phyloP scores from a whole-genome alignment of 2,888 invertebrate species.

The Micropterix aruncella region DNA sequence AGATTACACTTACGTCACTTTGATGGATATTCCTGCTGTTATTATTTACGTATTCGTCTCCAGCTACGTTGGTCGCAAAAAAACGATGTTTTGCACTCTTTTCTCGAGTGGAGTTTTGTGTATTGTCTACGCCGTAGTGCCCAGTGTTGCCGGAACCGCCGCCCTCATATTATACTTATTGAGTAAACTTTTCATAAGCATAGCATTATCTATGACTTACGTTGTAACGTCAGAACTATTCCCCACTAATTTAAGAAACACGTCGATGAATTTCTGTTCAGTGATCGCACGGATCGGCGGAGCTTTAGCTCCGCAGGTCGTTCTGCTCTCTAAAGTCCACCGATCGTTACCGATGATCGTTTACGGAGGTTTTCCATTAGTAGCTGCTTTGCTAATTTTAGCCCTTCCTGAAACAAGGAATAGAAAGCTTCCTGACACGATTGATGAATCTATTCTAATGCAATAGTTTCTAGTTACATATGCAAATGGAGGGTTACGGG shows the following conservation, averaged over 20 bases:
- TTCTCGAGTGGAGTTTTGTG: conserved; percentile 30
- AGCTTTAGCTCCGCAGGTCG: conserved; percentile 43
- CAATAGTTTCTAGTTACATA: too few relatives aligned
- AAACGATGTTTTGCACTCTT: conserved; percentile 24
- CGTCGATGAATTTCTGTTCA: conserved; percentile 38
- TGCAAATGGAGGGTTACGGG: too few relatives aligned
- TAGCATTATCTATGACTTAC: conserved; percentile 38
- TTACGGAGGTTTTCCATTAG: conserved; percentile 23
- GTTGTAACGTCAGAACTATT: conserved; percentile 43
- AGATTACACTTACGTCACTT: conserved; percentile 42
- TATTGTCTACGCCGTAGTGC: conserved; percentile 13
- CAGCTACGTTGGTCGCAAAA: conserved; percentile 24
- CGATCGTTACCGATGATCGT: conserved; percentile 22
- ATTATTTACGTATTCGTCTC: conserved; percentile 20
- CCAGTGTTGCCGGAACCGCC: neutral
- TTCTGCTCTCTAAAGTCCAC: conserved; percentile 26
- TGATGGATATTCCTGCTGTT: conserved; percentile 38
- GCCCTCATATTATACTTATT: conserved; percentile 24
- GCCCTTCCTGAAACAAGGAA: conserved; percentile 31
- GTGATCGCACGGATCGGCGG: conserved; percentile 46
- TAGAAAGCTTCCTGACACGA: conserved; percentile 23
- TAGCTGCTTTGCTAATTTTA: conserved; percentile 22
- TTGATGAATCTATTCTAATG: conserved; percentile 21
- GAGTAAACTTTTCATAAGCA: conserved; percentile 37
- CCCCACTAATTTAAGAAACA: conserved; percentile 41